Conservation (phyloP, 2,888 invertebrate species). For the Mimachlamys varia region DNA sequence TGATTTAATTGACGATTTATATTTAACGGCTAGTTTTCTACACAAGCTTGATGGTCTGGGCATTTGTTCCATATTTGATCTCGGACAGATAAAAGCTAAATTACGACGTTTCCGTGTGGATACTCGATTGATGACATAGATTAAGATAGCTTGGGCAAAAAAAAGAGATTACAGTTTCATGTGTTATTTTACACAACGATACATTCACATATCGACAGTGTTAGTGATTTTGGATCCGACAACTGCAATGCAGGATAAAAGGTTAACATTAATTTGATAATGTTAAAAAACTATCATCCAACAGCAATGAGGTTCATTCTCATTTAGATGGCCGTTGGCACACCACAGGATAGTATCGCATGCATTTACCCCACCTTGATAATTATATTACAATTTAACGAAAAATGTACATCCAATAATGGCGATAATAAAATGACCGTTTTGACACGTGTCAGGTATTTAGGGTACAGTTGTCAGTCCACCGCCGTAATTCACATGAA, state of each 20-base stretch:
- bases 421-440: constrained; percentile 13
- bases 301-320: background rate
- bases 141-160: too few relatives aligned
- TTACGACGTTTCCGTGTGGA: background rate
- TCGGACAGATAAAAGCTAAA: background rate
- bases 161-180: too few relatives aligned
- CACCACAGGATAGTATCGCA: background rate
- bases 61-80: background rate
- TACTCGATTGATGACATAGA: background rate
- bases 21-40: background rate
- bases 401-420: constrained; percentile 7
- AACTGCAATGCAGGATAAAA: background rate
- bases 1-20: constrained; percentile 5
- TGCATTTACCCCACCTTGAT: constrained; percentile 9
- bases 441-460: constrained; percentile 24
- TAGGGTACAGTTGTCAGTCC: background rate
- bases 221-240: too few relatives aligned
- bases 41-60: background rate
- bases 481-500: background rate
- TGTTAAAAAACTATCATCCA: background rate
- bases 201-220: too few relatives aligned
- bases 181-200: too few relatives aligned
- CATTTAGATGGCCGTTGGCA: background rate
- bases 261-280: background rate
- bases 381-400: constrained; percentile 14